Evolutionary conservation across 2,888 invertebrate species (phyloP).

Genomic region (Ditula angustiorana): DNA sequence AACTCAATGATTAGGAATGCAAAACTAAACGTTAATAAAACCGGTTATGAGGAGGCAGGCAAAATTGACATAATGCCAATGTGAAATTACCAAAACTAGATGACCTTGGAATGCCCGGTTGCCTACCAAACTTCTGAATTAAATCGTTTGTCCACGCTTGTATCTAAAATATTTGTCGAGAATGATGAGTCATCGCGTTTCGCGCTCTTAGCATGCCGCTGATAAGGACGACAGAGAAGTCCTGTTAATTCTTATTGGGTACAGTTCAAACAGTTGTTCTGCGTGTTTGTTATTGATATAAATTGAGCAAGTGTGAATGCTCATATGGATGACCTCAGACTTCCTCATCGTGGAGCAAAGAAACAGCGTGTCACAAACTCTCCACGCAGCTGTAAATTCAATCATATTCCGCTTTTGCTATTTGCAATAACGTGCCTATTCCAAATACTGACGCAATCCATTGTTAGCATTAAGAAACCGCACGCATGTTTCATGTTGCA

Average conservation of each 20-base stretch:
- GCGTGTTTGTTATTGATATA: too few species aligned
- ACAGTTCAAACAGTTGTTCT: too few species aligned
- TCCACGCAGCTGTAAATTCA: too few species aligned
- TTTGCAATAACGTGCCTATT: too few species aligned
- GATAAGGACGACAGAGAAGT: conserved; percentile 24
- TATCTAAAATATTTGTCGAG: conserved; percentile 22
- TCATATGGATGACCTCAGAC: too few species aligned
- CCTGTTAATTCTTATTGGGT: conserved; percentile 7
- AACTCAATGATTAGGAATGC: conserved; percentile 10
- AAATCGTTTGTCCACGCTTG: conserved; percentile 23
- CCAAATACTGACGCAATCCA: too few species aligned
- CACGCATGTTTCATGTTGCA: too few species aligned
- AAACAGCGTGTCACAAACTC: too few species aligned
- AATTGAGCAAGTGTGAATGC: too few species aligned
- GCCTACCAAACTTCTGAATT: conserved; percentile 45
- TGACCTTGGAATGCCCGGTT: conserved; percentile 58
- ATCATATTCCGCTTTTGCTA: too few species aligned
- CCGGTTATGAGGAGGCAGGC: conserved; percentile 21
- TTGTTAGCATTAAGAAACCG: too few species aligned
- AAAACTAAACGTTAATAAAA: conserved; percentile 6
- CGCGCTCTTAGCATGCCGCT: conserved; percentile 5
- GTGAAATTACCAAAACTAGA: conserved; percentile 56
- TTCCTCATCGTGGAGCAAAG: too few species aligned
- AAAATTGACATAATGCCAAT: conserved; percentile 47
- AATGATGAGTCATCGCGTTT: conserved; percentile 15